Conservation (phyloP, 2,113 vertebrate genomes). For the Maccullochella peelii region DNA sequence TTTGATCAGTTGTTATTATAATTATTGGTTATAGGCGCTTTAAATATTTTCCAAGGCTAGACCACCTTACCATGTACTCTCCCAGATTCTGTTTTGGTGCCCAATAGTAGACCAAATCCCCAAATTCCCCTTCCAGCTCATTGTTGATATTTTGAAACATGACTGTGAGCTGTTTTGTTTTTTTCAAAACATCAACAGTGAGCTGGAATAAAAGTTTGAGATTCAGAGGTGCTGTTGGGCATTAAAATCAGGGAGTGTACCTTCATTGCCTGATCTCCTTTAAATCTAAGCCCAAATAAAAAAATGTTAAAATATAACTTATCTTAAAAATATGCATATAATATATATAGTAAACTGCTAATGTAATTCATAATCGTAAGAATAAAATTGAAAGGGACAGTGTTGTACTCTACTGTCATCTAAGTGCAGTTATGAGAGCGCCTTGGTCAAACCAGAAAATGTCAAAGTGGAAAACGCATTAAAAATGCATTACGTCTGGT, state of each 20-base stretch:
- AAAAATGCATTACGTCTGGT: conserved; percentile 69
- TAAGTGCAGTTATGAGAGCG: conserved; percentile 38
- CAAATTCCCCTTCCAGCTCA: not conserved
- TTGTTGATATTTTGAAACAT: conserved; percentile 7
- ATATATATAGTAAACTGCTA: not conserved
- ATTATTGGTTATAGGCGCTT: not conserved
- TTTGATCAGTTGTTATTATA: no score
- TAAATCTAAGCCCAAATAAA: conserved; percentile 4
- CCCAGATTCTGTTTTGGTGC: not conserved
- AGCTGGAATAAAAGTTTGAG: conserved; percentile 13
- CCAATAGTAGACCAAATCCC: not conserved
- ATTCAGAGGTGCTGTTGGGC: not conserved
- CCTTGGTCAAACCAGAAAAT: conserved; percentile 63
- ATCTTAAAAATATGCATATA: not conserved
- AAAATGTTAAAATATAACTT: not conserved
- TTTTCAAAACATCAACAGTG: conserved; percentile 10
- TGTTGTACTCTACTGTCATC: conserved; percentile 27
- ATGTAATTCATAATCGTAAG: not conserved
- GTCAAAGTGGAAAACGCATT: conserved; percentile 68
- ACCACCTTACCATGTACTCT: not conserved
- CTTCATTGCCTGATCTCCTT: not conserved
- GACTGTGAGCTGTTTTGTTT: not conserved
- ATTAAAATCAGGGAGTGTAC: not conserved
- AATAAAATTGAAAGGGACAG: conserved; percentile 15
- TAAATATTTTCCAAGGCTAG: not conserved